Percentiles rank a stretch among this genome's conserved stretches.
phyloP scores from a whole-genome alignment of 2,888 invertebrate species.

The Eupithecia abbreviata region DNA sequence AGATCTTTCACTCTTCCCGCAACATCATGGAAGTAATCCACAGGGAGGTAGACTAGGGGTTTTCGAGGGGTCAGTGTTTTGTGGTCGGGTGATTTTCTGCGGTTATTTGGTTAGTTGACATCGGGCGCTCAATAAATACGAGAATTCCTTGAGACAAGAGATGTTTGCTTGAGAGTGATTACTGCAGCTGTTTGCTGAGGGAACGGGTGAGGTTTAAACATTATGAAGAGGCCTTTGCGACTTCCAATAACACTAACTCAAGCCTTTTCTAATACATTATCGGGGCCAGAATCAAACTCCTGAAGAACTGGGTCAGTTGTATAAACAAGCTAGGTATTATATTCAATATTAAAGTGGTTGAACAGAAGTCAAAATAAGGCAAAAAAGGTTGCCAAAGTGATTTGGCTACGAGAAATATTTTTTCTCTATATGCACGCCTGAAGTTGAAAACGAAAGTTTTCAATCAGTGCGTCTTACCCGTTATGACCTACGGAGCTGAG shows the following conservation, averaged over 20 bases:
- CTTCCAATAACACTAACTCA: background rate
- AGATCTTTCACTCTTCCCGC: conserved; percentile 48
- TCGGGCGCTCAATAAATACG: conserved; percentile 71
- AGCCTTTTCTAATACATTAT: background rate
- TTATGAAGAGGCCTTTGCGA: background rate
- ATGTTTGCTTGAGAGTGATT: conserved; percentile 63
- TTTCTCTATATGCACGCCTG: no score
- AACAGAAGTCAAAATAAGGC: no score
- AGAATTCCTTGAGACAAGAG: conserved; percentile 55
- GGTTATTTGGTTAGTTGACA: conserved; percentile 77
- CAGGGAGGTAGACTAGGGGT: conserved; percentile 23
- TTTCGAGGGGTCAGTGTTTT: conserved; percentile 45
- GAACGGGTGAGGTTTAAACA: background rate
- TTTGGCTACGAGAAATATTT: no score
- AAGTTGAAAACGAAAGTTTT: no score
- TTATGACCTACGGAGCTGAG: no score
- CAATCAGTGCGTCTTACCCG: no score
- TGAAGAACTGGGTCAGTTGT: background rate
- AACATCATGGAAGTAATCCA: conserved; percentile 18
- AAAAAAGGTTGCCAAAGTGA: no score
- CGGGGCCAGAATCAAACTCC: background rate
- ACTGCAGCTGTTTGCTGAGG: conserved; percentile 52
- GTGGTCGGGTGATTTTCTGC: conserved; percentile 54
- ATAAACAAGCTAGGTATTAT: background rate
- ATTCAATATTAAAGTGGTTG: background rate